phyloP scores from a whole-genome alignment of 2,888 invertebrate species.

The Chloroclysta siterata region DNA sequence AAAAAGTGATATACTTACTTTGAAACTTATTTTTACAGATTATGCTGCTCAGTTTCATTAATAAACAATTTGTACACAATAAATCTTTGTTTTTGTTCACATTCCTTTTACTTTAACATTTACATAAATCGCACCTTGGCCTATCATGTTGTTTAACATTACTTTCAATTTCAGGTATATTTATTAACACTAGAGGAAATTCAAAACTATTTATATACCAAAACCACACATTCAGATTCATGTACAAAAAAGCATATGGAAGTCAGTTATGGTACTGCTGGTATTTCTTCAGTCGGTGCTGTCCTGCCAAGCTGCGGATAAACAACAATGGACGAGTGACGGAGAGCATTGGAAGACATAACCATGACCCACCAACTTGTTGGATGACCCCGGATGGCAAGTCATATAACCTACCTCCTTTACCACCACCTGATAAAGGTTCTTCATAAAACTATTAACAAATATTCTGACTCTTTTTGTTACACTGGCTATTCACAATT shows the following conservation, averaged over 20 bases:
- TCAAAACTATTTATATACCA: slow-evolving; percentile 80
- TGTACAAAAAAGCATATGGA: slow-evolving; percentile 82
- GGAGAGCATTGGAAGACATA: slow-evolving; percentile 76
- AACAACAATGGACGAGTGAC: slow-evolving; percentile 78
- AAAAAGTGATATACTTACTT: neutral
- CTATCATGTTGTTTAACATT: slow-evolving; percentile 30
- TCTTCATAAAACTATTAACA: slow-evolving; percentile 51
- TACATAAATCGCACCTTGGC: neutral
- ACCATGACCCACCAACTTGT: slow-evolving; percentile 79
- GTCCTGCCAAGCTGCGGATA: slow-evolving; percentile 77
- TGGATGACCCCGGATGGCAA: slow-evolving; percentile 83
- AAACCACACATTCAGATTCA: slow-evolving; percentile 81
- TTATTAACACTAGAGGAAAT: slow-evolving; percentile 80
- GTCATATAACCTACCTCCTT: slow-evolving; percentile 73
- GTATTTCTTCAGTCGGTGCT: slow-evolving; percentile 81
- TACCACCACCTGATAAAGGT: slow-evolving; percentile 59
- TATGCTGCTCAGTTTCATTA: slow-evolving; percentile 2
- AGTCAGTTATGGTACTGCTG: slow-evolving; percentile 82
- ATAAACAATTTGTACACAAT: slow-evolving; percentile 3
- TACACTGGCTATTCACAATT: slow-evolving; percentile 2
- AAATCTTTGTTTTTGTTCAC: slow-evolving; percentile 20
- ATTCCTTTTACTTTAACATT: neutral
- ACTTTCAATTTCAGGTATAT: slow-evolving; percentile 73
- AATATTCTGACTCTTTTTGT: slow-evolving; percentile 53
- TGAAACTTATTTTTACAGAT: slow-evolving; percentile 5